Evolutionary conservation across 2,797 vertebrate species (phyloP), one percentile per base, ranked within the genome.

Genomic region (Crenichthys baileyi): DNA sequence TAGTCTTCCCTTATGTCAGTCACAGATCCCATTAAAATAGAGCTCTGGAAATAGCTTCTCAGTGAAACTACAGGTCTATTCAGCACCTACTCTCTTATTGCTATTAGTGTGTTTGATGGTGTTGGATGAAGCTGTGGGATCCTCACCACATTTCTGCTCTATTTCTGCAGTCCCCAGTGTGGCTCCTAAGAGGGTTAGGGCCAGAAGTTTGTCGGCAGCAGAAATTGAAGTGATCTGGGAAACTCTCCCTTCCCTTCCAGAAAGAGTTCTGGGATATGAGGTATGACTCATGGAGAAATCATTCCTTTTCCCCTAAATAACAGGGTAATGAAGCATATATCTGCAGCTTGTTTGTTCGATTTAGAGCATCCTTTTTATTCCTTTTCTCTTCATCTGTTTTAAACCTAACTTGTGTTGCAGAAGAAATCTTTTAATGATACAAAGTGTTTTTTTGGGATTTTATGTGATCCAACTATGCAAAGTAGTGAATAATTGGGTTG

Each of bases 251-350:
- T 94, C 94, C 90, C 94, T 94, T 31, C 95, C 96, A 63, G 97
- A 98, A 73, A 96, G 96, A 92, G 95, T 99, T 76, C 96, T 98
- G 13, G 98, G 98, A 90, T 98, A 98, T 18, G 97, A 99, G 97
- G 98, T 99, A 71, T 63, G 41, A 83, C 63, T 79, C 73, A 44
- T 61, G 70, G 56, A 26, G 63, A 83, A 68, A 82, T 74, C 2
- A 18, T 77, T 63, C 44, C 79, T 74, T 51, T 72, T 39, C 26
- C 20, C 46, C n/a, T 55, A 58, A 83, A 81, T 65, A 76, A 79
- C 24, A 72, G 61, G 61, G 78, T 90, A 74, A 82, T 79, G 79
- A 76, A 74, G 74, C 58, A 51, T 77, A 77, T 88, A 63, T 48
- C 50, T 53, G 11, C 41, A 76, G 44, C 46, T 78, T 87, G 36